Evolutionary conservation across 2,888 invertebrate genomes (phyloP), one percentile per base, ranked within the genome.

Genomic region (Sicus ferrugineus): DNA sequence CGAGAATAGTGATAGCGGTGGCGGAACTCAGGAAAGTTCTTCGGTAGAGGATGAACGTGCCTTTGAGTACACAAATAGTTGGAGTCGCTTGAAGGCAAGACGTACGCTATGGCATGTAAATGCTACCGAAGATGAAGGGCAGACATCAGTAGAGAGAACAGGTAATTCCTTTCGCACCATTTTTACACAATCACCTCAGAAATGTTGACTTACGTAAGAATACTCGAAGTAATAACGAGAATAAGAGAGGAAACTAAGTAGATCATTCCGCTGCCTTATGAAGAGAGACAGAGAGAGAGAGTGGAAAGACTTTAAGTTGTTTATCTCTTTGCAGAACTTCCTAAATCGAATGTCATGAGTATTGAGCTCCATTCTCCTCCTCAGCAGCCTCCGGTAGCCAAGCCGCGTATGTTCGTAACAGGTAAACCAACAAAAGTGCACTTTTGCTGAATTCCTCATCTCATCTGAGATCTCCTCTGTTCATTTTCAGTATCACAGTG

Each of bases 81-180:
- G 89, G 89, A 88, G 88, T 77, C 87, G 87, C 72, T 79, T 89
- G 78, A 86, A 87, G 75, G 87, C 88, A 26, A 85, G 84, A 75
- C 83, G 85, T 63, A 86, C 85, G 73, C 76, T 80, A 67, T 81
- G 81, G 79, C 79, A 81, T 67, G 79, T 79, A 21, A 79, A 81
- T 69, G 75, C 79, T 3, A 78, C 79, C 66, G 78, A 77, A 63
- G 72, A 77, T 63, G 76, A 74, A 61, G 70, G 82, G 75, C 79
- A 79, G 59, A 64, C 46, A n/a, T n/a, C 50, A 6, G 11, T 48
- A 54, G 46, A 30, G 46, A 59, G n/a, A 68, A 70, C 77, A 82
- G 83, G 82, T 82, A 82, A 75, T 69, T 73, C 21, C 38, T 2
- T 30, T 7, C 11, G 23, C 42, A 23, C 42, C 42, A 42, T 42